Evolutionary conservation across 2,888 invertebrate genomes (phyloP), one percentile per base, ranked within the genome.

Genomic region (Dione juno): DNA sequence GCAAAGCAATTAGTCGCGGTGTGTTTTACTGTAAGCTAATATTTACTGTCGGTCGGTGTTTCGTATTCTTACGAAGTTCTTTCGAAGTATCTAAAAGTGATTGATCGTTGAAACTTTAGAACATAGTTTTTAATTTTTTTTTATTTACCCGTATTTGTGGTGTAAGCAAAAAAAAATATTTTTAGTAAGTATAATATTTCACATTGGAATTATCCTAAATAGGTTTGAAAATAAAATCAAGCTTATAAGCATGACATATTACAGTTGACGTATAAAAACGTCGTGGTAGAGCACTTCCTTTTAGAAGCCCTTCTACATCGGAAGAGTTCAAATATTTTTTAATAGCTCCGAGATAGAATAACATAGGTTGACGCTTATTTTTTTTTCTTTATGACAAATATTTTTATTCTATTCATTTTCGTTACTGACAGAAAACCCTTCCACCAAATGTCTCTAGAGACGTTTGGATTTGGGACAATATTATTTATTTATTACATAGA

Each of bases 281-380:
- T 74, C 74, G 77, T 71, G 75, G 78, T 77, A 71, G 75, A 76
- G 74, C 77, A 82, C 82, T 87, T 87, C 87, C 87, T 87, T 84
- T 84, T 76, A 85, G 85, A 85, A 85, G 78, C 82, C 82, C 79
- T 79, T 79, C 66, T 69, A 74, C 63, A 72, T 75, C 76, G 74
- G 71, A 78, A 75, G 74, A 75, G 75, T 45, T 61, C 6, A n/a
- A n/a, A 21, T 45, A 77, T 75, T 77, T 78, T 77, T 71, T 72
- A 75, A 37, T 14, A 35, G 13, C 35, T 64, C 1, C 19, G n/a
- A 28, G 14, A 61, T 28, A 61, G 21, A 35, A 35, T 57, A n/a
- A 28, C 64, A 64, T 37, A 16, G 9, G 19, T 9, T n/a, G 50
- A 35, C 8, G 50, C 16, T 45, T 45, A 28, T 9, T 10, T 35